A percentile compares a stretch with the other conserved stretches of the same genome.
phyloP scores from a whole-genome alignment of 2,888 invertebrate species.

The Criorhina ranunculi region DNA sequence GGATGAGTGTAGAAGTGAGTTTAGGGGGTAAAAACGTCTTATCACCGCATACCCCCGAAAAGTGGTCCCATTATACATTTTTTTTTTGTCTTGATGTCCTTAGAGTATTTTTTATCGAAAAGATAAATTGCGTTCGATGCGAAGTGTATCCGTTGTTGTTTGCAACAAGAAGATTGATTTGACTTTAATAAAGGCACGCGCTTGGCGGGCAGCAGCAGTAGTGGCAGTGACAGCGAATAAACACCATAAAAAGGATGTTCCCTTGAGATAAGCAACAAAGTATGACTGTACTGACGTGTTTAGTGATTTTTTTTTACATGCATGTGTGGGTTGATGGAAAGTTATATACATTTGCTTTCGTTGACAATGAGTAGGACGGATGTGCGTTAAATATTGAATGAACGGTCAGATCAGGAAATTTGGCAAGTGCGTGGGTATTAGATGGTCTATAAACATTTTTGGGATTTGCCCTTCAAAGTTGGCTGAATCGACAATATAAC shows the following conservation, averaged over 20 bases:
- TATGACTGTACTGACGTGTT: constrained; percentile 1
- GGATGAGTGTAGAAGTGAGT: neutral
- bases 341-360: neutral
- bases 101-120: constrained; percentile 32
- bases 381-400: constrained; percentile 27
- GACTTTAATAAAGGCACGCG: constrained; percentile 36
- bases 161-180: constrained; percentile 39
- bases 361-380: neutral
- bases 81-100: constrained; percentile 6
- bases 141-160: constrained; percentile 6
- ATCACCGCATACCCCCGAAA: too few species aligned
- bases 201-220: neutral
- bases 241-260: constrained; percentile 26
- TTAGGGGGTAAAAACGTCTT: neutral
- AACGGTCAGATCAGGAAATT: constrained; percentile 3
- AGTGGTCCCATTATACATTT: neutral
- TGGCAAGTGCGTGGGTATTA: neutral
- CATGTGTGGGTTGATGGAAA: neutral
- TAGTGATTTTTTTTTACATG: constrained; percentile 6
- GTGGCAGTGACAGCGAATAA: constrained; percentile 31
- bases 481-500: too few species aligned
- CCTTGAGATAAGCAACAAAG: constrained; percentile 30
- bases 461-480: neutral
- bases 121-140: constrained; percentile 31
- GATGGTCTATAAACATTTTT: neutral